These are phyloP conservation scores for Micromys minutus DNA, from an alignment of 2,113 vertebrate species.

Conservation along the genomic window DNA sequence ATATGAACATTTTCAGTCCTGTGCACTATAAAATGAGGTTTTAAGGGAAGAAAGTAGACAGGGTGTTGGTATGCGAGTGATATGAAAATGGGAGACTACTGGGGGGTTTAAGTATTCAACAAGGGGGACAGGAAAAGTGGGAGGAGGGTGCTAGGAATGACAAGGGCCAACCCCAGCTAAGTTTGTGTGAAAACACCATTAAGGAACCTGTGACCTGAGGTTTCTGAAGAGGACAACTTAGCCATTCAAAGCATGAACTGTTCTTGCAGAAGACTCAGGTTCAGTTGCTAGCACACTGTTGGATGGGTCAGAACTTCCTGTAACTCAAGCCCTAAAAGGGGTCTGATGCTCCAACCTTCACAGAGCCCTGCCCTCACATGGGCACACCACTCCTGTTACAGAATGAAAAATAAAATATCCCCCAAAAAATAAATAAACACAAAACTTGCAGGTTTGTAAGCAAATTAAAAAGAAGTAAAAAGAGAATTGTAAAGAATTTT, in stretches of 20 bases:
- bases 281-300: rapidly evolving
- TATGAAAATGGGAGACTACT: neutral
- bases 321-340: neutral
- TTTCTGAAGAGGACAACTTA: neutral
- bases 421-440: neutral
- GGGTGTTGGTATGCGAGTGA: neutral
- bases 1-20: neutral
- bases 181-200: neutral
- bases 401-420: neutral
- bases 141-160: neutral
- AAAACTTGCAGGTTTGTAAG: neutral
- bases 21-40: neutral
- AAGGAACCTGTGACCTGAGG: neutral
- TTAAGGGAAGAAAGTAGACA: neutral
- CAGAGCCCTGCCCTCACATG: neutral
- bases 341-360: too few species aligned
- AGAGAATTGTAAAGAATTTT: neutral
- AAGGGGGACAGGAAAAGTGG: neutral
- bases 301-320: neutral
- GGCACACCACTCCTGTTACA: too few species aligned
- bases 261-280: neutral
- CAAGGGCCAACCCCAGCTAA: neutral
- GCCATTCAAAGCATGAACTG: neutral
- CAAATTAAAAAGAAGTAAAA: neutral
- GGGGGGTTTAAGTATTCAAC: neutral